A percentile compares a stretch with the other conserved stretches of the same genome.
phyloP scores from a whole-genome alignment of 2,113 vertebrate species.

The Cryptoleucopteryx plumbea region DNA sequence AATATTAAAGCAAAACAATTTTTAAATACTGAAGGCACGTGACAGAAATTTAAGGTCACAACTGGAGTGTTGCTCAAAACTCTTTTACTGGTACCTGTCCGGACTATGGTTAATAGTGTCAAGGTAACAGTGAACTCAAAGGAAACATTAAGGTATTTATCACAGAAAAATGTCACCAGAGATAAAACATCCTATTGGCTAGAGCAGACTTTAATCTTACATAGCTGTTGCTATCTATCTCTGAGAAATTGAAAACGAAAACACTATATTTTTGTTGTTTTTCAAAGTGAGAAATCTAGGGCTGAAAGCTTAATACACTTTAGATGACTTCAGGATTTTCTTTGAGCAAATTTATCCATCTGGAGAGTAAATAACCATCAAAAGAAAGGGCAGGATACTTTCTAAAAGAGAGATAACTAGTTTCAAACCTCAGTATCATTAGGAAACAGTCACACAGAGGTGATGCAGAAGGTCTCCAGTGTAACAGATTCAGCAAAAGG shows the following conservation, averaged over 20 bases:
- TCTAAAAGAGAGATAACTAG: not conserved
- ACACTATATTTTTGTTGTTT: not conserved
- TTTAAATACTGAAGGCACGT: not conserved
- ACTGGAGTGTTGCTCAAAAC: not conserved
- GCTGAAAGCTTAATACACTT: not conserved
- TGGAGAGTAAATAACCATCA: not conserved
- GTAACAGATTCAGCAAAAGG: not conserved
- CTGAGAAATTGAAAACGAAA: not conserved
- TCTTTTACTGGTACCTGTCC: not conserved
- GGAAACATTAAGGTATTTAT: not conserved
- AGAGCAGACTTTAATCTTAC: not conserved
- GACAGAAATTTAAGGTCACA: not conserved
- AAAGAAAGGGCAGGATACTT: not conserved
- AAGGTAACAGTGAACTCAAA: not conserved
- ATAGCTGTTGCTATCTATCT: not conserved
- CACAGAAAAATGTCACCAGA: not conserved
- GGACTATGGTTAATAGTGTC: not conserved
- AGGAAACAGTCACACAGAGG: not conserved
- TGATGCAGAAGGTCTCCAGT: not conserved
- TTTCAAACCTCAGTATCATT: not conserved
- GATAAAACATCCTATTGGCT: not conserved
- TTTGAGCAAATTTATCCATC: not conserved
- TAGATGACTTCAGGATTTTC: not conserved
- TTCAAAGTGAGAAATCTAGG: not conserved
- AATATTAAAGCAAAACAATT: not conserved